Conservation (phyloP, 2,888 invertebrate species). For the Sycophila texana region DNA sequence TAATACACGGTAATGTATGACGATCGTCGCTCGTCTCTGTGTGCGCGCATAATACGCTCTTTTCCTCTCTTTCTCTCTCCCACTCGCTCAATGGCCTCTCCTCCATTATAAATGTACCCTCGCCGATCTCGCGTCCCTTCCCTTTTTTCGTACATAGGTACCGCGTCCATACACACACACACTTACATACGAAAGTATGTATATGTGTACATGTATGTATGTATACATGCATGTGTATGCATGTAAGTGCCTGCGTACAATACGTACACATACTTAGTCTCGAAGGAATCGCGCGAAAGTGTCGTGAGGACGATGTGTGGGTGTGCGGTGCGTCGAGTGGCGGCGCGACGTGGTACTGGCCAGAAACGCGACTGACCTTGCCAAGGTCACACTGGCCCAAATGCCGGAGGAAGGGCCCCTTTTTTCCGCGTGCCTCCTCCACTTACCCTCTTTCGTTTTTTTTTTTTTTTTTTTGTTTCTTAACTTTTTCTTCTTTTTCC, state of each 20-base stretch:
- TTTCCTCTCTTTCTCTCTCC: background rate
- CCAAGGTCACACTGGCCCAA: slow-evolving; percentile 72
- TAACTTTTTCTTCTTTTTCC: slow-evolving; percentile 7
- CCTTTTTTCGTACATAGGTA: too few species aligned
- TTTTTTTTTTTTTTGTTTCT: background rate
- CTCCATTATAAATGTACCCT: too few species aligned
- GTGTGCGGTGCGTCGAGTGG: slow-evolving; percentile 60
- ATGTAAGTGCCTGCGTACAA: too few species aligned
- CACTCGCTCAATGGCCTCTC: too few species aligned
- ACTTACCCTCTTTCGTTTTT: background rate
- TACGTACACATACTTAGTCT: background rate
- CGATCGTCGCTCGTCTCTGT: slow-evolving; percentile 25
- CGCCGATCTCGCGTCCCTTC: too few species aligned
- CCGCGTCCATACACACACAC: background rate
- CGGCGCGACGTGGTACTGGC: slow-evolving; percentile 69
- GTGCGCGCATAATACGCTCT: background rate
- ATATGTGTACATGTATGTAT: background rate
- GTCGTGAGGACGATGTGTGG: background rate
- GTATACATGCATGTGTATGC: too few species aligned
- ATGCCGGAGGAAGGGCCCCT: slow-evolving; percentile 49
- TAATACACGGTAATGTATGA: slow-evolving; percentile 56
- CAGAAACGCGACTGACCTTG: slow-evolving; percentile 72
- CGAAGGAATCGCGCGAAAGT: background rate
- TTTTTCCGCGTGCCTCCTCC: slow-evolving; percentile 17
- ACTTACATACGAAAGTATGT: background rate